These are phyloP conservation scores for Sebastes hopkinsi DNA, from an alignment of 2,797 vertebrate genomes.

Conservation along the genomic window DNA sequence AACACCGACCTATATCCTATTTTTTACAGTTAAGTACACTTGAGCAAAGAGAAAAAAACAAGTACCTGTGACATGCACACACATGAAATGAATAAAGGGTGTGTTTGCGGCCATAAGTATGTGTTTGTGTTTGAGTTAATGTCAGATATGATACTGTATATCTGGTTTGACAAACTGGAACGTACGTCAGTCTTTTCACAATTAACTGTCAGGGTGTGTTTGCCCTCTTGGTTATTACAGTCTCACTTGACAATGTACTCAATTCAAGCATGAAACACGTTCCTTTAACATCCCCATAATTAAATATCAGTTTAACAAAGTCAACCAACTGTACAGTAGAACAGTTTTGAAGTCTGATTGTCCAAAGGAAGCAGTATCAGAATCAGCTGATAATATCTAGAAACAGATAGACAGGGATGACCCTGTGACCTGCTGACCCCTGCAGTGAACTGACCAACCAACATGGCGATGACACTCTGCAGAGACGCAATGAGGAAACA, in stretches of 20 bases:
- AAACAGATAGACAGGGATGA: constrained; percentile 33
- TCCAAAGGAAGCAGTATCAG: neutral
- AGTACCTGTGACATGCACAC: neutral
- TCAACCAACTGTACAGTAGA: neutral
- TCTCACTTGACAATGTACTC: neutral
- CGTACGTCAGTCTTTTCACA: neutral
- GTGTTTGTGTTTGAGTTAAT: neutral
- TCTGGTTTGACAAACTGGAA: neutral
- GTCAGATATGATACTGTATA: neutral
- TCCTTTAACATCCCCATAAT: neutral
- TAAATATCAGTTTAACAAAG: neutral
- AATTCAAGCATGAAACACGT: constrained; percentile 12
- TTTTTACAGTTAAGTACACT: neutral
- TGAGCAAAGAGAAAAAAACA: neutral
- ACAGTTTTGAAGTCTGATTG: neutral
- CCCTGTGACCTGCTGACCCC: constrained; percentile 50
- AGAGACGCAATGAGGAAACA: constrained; percentile 23
- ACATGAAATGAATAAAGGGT: neutral
- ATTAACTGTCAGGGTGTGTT: constrained; percentile 8
- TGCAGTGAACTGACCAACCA: constrained; percentile 31
- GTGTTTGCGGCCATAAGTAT: neutral
- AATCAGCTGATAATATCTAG: constrained; percentile 17
- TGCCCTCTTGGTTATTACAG: neutral
- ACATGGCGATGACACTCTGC: constrained; percentile 25
- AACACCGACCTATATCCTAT: neutral